Base-by-base conservation (phyloP, 2,888 invertebrate species). In the Alsophila aescularia region DNA sequence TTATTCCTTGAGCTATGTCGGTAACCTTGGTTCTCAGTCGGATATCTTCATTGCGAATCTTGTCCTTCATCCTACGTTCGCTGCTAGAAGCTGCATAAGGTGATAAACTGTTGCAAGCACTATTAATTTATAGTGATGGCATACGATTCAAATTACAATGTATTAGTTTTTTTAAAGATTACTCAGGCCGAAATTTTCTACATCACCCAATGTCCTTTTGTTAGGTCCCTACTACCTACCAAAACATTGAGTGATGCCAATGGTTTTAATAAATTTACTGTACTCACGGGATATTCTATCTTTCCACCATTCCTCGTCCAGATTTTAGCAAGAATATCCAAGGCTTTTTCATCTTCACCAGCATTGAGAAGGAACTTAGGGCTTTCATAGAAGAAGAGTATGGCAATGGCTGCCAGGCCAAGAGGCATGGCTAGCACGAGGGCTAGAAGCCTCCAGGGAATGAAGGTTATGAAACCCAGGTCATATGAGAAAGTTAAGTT, bases 361-460 rank as follows among this genome's bases (percentile, higher is more conserved):
- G 89, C 87, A 24, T 93, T 92, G 78, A 95, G 91, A 2, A 95
- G 79, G 72, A 94, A 96, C 76, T 95, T 95, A 0, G 96, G 95
- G 72, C 95, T 95, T 75, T 96, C 96, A 8, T 94, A 93, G 55
- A 93, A 90, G 42, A 92, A 85, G 27, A 90, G 82, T 5, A 94
- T 75, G 0, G 91, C 73, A n/a, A 93, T 49, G 0, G 92, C 92
- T 24, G 94, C 92, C 1, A 93, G 63, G 0, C 94, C 72, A 35
- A 93, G 91, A 0, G 95, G 94, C 9, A 94, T 12, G 12, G 93
- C 81, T 52, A 89, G 73, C 0, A 90, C 60, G 1, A 82, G 60
- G 2, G 67, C 61, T 31, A 83, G 42, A 7, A 85, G 61, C 37
- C 83, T 66, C 83, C 83, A 84, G 2, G 82, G 77, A 0, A 70